These are phyloP conservation scores for Triplophysa rosa DNA, from an alignment of 2,113 vertebrate species.

Conservation along the genomic window DNA sequence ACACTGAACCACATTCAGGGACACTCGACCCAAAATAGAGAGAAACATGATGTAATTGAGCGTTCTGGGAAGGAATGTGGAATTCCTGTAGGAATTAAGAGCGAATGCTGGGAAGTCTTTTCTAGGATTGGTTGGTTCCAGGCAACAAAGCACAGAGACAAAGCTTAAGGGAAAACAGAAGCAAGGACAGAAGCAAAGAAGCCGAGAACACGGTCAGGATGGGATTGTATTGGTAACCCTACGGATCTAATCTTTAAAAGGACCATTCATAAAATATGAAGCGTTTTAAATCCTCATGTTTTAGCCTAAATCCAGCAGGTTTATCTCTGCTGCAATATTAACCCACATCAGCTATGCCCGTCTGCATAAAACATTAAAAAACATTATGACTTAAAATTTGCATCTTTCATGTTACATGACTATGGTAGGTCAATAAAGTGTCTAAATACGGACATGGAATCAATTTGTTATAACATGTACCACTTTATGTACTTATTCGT, in stretches of 20 bases:
- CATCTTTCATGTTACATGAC: no score
- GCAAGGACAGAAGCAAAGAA: conserved; percentile 9
- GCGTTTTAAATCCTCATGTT: conserved; percentile 14
- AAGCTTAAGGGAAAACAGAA: neutral
- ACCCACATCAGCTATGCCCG: conserved; percentile 4
- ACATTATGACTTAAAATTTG: no score
- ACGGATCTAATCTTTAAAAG: neutral
- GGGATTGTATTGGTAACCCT: conserved; percentile 2
- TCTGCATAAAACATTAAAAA: conserved; percentile 12
- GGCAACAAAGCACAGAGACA: neutral
- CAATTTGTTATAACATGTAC: no score
- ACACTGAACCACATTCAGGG: neutral
- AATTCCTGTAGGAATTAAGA: conserved; percentile 3
- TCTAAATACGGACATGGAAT: no score
- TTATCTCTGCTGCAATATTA: neutral
- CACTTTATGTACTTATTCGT: no score
- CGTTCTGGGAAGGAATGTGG: neutral
- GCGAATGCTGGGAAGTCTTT: neutral
- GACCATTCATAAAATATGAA: neutral
- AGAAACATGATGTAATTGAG: neutral
- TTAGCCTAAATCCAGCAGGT: neutral
- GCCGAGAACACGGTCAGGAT: neutral
- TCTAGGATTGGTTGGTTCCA: neutral
- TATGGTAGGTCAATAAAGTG: no score
- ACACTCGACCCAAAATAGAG: neutral